Evolutionary conservation across 2,888 invertebrate species (phyloP), one percentile per base, ranked within the genome.

Genomic region (Neelides folsomi): DNA sequence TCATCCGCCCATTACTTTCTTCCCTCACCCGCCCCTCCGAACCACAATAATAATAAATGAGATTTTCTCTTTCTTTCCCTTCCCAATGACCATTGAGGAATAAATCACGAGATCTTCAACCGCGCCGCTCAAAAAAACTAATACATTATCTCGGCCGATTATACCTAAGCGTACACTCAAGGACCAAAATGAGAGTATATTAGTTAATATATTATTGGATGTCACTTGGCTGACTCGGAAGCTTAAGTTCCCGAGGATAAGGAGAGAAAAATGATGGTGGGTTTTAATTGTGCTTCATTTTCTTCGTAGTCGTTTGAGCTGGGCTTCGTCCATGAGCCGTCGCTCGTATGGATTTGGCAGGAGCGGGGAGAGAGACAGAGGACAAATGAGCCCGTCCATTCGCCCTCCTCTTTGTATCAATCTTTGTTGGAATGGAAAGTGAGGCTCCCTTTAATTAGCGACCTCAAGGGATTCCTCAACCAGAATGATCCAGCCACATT

Each of bases 11-110:
- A 36, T 38, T 51, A 38, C 47, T 39, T 44, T 53, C 49, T 49
- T 43, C 49, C 41, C 49, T 44, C 49, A 49, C 47, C 53, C 53
- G 34, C 38, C 45, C 47, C 38, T 36, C 43, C 47, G 41, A 50
- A 10, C 44, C 42, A 42, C 42, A 18, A 15, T 27, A 27, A 27
- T 27, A 7, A 27, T 7, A 5, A 27, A 27, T 27, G 27, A 27
- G 9, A 16, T 4, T 42, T 42, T 42, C 42, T 19, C 42, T 15
- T 42, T 6, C 42, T 16, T 42, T 42, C 13, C 40, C 42, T 19
- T 5, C 13, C 5, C 13, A 13, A 39, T 39, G 39, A 8, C 39
- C n/a, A 13, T 39, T 39, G 9, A 39, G 15, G 8, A 8, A 15
- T 15, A n/a, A 13, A 39, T 39, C 13, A n/a, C 39, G n/a, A 8